Percentiles rank a stretch among this genome's conserved stretches.
Conservation (phyloP, 2,113 vertebrate species). For the Chunga burmeisteri region DNA sequence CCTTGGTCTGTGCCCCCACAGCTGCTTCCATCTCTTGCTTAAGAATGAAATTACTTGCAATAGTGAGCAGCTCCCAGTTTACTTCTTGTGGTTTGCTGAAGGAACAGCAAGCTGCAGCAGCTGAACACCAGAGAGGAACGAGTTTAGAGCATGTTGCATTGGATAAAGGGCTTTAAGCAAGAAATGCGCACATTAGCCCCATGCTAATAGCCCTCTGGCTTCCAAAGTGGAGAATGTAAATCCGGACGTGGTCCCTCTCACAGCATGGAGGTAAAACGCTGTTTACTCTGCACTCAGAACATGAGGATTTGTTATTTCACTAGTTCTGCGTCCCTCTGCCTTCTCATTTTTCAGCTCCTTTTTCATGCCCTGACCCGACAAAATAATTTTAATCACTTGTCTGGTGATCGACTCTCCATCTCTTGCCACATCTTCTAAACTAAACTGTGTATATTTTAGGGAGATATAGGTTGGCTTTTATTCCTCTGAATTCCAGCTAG, state of each 20-base stretch:
- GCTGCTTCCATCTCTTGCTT: background rate
- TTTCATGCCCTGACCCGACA: background rate
- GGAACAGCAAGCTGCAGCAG: background rate
- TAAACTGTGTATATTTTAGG: background rate
- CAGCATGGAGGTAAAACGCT: background rate
- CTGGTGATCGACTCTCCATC: background rate
- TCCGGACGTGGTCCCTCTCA: background rate
- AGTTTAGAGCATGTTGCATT: background rate
- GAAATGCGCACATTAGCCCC: fast-evolving
- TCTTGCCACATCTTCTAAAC: background rate
- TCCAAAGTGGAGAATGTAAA: background rate
- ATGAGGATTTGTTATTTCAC: background rate
- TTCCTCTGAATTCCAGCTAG: background rate
- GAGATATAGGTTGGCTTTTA: background rate
- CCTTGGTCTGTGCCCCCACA: background rate
- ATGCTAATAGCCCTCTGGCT: background rate
- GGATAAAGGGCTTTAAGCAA: background rate
- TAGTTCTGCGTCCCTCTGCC: background rate
- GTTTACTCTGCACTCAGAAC: background rate
- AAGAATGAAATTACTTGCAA: too few relatives aligned
- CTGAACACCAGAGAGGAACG: background rate
- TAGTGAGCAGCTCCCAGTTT: background rate
- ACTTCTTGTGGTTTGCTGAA: background rate
- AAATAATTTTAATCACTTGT: background rate
- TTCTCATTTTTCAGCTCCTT: background rate